Base-by-base conservation (phyloP, 2,888 invertebrate genomes). In the Ectemnius continuus region DNA sequence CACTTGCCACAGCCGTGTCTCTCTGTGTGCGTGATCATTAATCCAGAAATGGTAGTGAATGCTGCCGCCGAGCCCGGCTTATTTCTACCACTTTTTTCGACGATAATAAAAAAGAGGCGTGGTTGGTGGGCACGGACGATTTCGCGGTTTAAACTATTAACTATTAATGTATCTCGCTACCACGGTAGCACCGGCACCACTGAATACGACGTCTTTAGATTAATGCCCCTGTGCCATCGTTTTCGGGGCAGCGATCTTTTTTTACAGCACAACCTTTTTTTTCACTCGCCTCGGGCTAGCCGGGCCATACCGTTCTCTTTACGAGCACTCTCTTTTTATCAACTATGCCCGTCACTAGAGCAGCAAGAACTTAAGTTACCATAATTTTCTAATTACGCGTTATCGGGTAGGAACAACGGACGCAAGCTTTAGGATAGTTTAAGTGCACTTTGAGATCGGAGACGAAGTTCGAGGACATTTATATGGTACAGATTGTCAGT, bases 11-110 rank as follows among this genome's bases (percentile, higher is more conserved):
- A 81, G 36, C 36, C 36, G 8, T 11, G 36, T 36, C 8, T 36
- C 36, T 11, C 11, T 79, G 81, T 82, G 81, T 77, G 79, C 79
- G 82, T 75, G 79, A 72, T 81, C 79, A 83, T 82, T 82, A 82
- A 82, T 82, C 82, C 82, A 81, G 76, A 82, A 83, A 82, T 82
- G 82, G 82, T 79, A 81, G 83, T 81, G 83, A 82, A 82, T 79
- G 82, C 78, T 67, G 71, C 62, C 63, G 73, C 45, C 64, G 67
- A 76, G 70, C 71, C 28, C 72, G 70, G 48, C 61, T 18, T 48
- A 47, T 61, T n/a, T 6, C 11, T 14, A 45, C 46, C 23, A 46
- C 13, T n/a, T 16, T 20, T 26, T 48, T 52, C 52, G 73, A 73
- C 69, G 52, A 52, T 58, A 62, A 79, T 75, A 80, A 82, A 82